phyloP scores from a whole-genome alignment of 1,140 invertebrate genomes.

The Colletes latitarsis region DNA sequence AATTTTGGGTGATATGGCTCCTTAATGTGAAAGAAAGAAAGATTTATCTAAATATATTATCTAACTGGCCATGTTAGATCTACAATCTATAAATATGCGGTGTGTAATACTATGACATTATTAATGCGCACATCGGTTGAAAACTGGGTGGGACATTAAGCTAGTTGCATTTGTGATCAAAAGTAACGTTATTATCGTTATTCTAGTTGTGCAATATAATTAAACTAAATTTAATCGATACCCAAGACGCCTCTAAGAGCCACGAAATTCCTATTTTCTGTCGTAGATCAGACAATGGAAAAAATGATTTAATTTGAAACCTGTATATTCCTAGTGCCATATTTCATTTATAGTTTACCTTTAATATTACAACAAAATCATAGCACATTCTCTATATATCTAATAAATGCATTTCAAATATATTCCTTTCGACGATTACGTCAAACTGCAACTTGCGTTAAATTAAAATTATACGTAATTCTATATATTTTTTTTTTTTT shows the following conservation, averaged over 20 bases:
- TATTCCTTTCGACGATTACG: slow-evolving; percentile 42
- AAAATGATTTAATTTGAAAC: slow-evolving; percentile 25
- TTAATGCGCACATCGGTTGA: slow-evolving; percentile 59
- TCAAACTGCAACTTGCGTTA: slow-evolving; percentile 41
- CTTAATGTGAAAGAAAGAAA: slow-evolving; percentile 49
- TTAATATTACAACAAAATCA: slow-evolving; percentile 50
- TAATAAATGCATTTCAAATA: slow-evolving; percentile 63
- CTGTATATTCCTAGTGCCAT: slow-evolving; percentile 27
- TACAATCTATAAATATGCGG: slow-evolving; percentile 52
- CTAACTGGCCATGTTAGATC: slow-evolving; percentile 55
- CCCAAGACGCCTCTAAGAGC: slow-evolving; percentile 5
- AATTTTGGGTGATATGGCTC: slow-evolving; percentile 58
- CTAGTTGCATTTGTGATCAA: slow-evolving; percentile 51
- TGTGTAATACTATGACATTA: slow-evolving; percentile 54
- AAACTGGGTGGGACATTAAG: slow-evolving; percentile 53
- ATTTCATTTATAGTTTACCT: slow-evolving; percentile 32
- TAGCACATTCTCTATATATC: slow-evolving; percentile 56
- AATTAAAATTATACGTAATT: slow-evolving; percentile 55
- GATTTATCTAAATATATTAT: slow-evolving; percentile 53
- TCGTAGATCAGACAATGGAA: slow-evolving; percentile 31
- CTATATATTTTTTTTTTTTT: no score
- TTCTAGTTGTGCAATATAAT: slow-evolving; percentile 42
- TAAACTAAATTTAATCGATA: slow-evolving; percentile 11
- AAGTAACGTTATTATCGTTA: slow-evolving; percentile 36
- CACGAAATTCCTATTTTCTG: neutral